A percentile compares a stretch with the other conserved stretches of the same genome.
These are phyloP conservation scores for Druon quercuslanigerum DNA, from an alignment of 1,140 invertebrate species.

Conservation along the genomic window DNA sequence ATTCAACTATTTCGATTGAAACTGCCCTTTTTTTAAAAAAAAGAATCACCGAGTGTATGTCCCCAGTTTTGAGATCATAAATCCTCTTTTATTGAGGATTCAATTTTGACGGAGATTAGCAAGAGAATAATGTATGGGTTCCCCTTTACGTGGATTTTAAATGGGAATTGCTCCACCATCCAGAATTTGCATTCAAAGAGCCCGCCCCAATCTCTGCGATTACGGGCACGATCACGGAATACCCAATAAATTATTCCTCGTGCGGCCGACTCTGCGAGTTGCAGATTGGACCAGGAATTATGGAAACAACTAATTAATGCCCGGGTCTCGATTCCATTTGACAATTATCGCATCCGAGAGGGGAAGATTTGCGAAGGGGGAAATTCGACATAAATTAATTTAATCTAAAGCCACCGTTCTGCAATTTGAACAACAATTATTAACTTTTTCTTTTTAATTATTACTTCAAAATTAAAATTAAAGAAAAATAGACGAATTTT, in stretches of 20 bases:
- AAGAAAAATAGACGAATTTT: too few species aligned
- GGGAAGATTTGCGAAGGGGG: too few species aligned
- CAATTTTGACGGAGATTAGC: background rate
- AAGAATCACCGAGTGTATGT: too few species aligned
- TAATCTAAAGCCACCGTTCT: too few species aligned
- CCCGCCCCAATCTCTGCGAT: constrained; percentile 8
- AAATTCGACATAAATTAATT: too few species aligned
- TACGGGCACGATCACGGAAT: background rate
- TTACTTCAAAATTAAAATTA: too few species aligned
- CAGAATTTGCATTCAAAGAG: constrained; percentile 24
- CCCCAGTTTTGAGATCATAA: too few species aligned
- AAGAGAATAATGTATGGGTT: background rate
- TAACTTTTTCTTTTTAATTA: too few species aligned
- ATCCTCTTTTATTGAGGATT: constrained; percentile 1
- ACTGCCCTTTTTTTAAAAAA: background rate
- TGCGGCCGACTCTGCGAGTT: background rate
- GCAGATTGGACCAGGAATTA: constrained; percentile 1
- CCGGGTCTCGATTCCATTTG: background rate
- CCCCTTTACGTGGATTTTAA: constrained; percentile 8
- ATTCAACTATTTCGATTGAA: too few species aligned
- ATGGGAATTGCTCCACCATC: constrained; percentile 12
- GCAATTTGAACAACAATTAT: too few species aligned
- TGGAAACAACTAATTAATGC: constrained; percentile 23
- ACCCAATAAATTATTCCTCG: constrained; percentile 20
- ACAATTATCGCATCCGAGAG: background rate